A percentile compares a stretch with the other conserved stretches of the same genome.
These are phyloP conservation scores for Bugulina stolonifera DNA, from an alignment of 2,888 invertebrate species.

Conservation along the genomic window DNA sequence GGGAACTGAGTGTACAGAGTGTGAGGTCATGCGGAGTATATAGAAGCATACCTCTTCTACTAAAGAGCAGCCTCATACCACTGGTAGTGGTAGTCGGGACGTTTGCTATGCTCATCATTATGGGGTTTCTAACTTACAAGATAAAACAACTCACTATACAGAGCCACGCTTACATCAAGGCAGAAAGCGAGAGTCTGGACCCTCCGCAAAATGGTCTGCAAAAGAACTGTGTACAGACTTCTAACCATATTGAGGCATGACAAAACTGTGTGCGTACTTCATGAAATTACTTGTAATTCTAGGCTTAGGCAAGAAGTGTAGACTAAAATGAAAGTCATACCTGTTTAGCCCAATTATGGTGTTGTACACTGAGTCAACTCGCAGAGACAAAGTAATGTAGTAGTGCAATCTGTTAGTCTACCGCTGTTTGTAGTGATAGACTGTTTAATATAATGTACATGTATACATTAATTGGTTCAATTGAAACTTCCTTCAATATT, in stretches of 20 bases:
- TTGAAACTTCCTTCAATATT: too few relatives aligned
- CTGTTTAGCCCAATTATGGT: too few relatives aligned
- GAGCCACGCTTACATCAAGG: neutral
- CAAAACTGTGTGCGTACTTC: too few relatives aligned
- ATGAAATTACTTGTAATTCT: too few relatives aligned
- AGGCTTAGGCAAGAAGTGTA: too few relatives aligned
- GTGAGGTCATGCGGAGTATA: neutral
- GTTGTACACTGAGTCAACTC: too few relatives aligned
- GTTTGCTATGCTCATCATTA: neutral
- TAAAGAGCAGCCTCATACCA: constrained; percentile 3
- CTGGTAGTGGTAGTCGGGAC: neutral
- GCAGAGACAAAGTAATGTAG: too few relatives aligned
- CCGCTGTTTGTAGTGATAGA: too few relatives aligned
- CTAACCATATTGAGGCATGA: neutral
- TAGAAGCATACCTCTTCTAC: constrained; percentile 10
- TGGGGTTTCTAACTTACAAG: neutral
- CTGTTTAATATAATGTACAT: too few relatives aligned
- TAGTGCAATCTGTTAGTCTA: too few relatives aligned
- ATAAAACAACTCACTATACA: neutral
- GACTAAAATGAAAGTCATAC: too few relatives aligned
- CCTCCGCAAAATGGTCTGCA: neutral
- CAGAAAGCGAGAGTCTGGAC: neutral
- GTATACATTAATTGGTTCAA: too few relatives aligned
- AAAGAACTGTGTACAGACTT: neutral
- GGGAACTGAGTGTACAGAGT: neutral